These are phyloP conservation scores for Plebejus melissa DNA, from an alignment of 2,888 invertebrate genomes.

Conservation along the genomic window DNA sequence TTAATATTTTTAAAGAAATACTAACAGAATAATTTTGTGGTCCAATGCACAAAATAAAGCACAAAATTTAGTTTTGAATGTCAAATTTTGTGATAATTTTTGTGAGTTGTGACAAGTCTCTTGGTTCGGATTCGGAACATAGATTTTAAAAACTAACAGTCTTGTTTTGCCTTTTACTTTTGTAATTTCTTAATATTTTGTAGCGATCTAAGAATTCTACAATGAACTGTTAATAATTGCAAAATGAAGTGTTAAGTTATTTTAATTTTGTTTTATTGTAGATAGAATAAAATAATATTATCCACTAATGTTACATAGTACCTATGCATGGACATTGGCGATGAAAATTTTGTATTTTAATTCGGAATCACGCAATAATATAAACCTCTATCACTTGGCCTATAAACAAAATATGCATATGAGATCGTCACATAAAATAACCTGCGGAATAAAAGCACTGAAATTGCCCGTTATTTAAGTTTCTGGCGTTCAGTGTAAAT, in stretches of 20 bases:
- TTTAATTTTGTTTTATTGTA: neutral
- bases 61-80: neutral
- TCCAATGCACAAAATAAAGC: neutral
- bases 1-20: neutral
- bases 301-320: no score
- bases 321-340: no score
- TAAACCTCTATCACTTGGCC: neutral
- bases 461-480: no score
- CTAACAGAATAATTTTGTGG: neutral
- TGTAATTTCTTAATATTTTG: neutral
- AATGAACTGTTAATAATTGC: neutral
- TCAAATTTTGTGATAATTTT: neutral
- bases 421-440: neutral
- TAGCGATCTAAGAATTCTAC: neutral
- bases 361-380: no score
- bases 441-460: no score
- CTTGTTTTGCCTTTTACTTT: neutral
- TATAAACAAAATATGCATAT: neutral
- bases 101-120: no score
- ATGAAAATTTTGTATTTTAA: no score
- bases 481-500: no score
- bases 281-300: neutral
- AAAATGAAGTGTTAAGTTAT: neutral
- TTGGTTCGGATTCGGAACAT: no score
- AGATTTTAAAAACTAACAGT: no score